Conservation (phyloP, 1,140 invertebrate species). For the Caligus rogercresseyi region DNA sequence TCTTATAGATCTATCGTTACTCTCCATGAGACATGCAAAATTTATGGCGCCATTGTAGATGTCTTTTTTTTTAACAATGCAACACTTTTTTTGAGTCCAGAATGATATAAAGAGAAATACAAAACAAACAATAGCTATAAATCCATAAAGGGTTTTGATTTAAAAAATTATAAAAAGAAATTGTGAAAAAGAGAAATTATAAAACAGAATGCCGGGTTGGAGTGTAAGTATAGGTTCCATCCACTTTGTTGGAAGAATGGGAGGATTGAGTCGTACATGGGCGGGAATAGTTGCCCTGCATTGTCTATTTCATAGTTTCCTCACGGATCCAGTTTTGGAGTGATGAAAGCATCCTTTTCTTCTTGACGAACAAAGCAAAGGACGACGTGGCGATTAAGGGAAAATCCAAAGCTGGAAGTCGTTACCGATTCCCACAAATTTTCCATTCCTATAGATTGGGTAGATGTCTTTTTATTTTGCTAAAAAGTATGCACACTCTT, state of each 20-base stretch:
- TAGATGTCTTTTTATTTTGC: too few species aligned
- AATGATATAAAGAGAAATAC: too few species aligned
- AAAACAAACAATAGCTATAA: too few species aligned
- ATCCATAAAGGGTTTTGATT: too few species aligned
- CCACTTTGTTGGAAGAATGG: not conserved
- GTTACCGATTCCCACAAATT: constrained; percentile 80
- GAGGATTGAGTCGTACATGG: constrained; percentile 37
- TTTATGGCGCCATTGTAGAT: too few species aligned
- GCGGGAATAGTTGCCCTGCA: constrained; percentile 59
- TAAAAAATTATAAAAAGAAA: too few species aligned
- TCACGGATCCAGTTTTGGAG: constrained; percentile 38
- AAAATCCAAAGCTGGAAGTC: constrained; percentile 89
- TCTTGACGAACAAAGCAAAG: constrained; percentile 78
- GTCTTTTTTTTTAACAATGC: too few species aligned
- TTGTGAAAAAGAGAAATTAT: not conserved
- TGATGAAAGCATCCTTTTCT: constrained; percentile 36
- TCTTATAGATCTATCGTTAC: too few species aligned
- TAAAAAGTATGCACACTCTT: too few species aligned
- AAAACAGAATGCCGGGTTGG: not conserved
- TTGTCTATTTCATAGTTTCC: constrained; percentile 90
- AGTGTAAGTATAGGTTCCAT: not conserved
- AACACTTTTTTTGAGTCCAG: too few species aligned
- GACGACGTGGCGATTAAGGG: constrained; percentile 70
- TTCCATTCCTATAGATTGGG: constrained; percentile 58
- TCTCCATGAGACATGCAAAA: too few species aligned